Conservation (phyloP, 1,140 invertebrate genomes). For the Apocrypta bakeri region DNA sequence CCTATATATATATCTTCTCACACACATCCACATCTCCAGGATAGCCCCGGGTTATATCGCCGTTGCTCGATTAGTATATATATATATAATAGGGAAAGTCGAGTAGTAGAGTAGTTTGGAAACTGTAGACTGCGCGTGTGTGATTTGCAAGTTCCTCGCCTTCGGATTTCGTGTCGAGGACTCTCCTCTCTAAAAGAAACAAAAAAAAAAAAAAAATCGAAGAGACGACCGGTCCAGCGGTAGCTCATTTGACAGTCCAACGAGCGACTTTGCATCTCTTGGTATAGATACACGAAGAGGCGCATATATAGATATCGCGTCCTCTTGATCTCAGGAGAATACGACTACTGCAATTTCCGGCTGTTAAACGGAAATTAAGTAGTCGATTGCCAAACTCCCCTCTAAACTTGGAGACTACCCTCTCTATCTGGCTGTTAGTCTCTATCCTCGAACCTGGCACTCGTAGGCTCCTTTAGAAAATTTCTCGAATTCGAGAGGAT, state of each 20-base stretch:
- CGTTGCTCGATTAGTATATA: not conserved
- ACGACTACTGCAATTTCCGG: constrained; percentile 33
- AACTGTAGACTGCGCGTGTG: not conserved
- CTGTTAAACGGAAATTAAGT: constrained; percentile 43
- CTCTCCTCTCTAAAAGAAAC: no score
- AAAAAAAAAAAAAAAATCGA: not conserved
- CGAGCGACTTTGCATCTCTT: not conserved
- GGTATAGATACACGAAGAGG: no score
- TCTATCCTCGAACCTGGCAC: not conserved
- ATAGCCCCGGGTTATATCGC: constrained; percentile 9
- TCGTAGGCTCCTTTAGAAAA: not conserved
- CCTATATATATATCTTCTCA: no score
- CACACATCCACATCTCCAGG: no score
- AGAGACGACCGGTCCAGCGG: not conserved
- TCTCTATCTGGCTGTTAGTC: not conserved
- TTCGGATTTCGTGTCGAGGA: not conserved
- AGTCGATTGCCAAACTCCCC: constrained; percentile 39
- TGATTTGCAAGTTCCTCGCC: not conserved
- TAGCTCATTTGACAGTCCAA: not conserved
- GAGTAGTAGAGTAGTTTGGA: not conserved
- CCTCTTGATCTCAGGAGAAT: not conserved
- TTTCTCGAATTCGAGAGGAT: not conserved
- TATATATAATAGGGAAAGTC: not conserved
- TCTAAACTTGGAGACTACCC: constrained; percentile 25
- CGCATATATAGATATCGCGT: no score